These are phyloP conservation scores for Balaeniceps rex DNA, from an alignment of 2,113 vertebrate species.

Conservation along the genomic window DNA sequence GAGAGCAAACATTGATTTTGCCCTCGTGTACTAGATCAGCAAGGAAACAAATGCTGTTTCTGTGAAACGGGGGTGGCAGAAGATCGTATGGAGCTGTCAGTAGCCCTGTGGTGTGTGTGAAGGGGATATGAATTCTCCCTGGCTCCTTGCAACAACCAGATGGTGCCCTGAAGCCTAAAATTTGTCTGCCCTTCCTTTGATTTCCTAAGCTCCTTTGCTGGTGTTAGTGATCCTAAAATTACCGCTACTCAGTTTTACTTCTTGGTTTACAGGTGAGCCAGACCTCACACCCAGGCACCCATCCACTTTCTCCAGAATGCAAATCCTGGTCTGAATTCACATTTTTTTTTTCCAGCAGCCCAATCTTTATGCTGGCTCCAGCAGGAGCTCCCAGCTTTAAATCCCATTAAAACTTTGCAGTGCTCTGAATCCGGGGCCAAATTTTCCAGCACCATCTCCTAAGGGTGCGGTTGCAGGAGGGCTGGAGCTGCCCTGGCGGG, in stretches of 20 bases:
- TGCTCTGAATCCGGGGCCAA: accelerated
- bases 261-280: neutral
- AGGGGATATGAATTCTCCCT: neutral
- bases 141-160: neutral
- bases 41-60: neutral
- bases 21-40: neutral
- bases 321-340: neutral
- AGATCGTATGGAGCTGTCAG: neutral
- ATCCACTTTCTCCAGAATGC: neutral
- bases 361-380: neutral
- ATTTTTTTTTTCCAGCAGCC: neutral
- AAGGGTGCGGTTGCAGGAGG: no score
- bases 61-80: neutral
- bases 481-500: neutral
- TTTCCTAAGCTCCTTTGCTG: neutral
- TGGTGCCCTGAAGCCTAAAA: slow-evolving; percentile 15
- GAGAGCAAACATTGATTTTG: slow-evolving; percentile 1
- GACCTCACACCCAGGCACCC: neutral
- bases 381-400: neutral
- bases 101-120: neutral
- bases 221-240: neutral
- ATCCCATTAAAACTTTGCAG: neutral
- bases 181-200: neutral
- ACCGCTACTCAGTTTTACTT: neutral
- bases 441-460: neutral